Conservation (phyloP, 2,113 vertebrate genomes). For the Sminthopsis crassicaudata region DNA sequence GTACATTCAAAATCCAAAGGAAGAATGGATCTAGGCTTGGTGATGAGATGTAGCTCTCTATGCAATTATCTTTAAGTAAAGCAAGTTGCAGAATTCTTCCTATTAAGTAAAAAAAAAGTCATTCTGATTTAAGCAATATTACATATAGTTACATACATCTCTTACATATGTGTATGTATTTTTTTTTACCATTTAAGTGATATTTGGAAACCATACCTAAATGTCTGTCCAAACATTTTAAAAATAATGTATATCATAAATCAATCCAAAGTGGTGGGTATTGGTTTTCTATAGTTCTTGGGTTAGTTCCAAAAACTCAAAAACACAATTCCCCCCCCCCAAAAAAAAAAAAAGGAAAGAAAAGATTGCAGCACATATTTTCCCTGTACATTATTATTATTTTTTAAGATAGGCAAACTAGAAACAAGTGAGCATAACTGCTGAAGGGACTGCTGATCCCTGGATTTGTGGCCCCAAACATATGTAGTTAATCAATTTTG, state of each 20-base stretch:
- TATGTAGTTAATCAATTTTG: slow-evolving; percentile 32
- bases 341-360: slow-evolving; percentile 47
- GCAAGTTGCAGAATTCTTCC: slow-evolving; percentile 12
- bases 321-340: slow-evolving; percentile 20
- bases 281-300: slow-evolving; percentile 31
- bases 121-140: background rate
- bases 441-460: background rate
- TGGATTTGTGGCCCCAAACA: slow-evolving; percentile 42
- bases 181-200: slow-evolving; percentile 43
- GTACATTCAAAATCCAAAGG: slow-evolving; percentile 41
- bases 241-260: slow-evolving; percentile 41
- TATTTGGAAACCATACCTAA: background rate
- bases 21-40: slow-evolving; percentile 54
- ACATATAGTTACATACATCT: background rate
- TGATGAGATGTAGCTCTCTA: slow-evolving; percentile 2
- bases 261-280: slow-evolving; percentile 10
- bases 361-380: slow-evolving; percentile 42
- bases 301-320: slow-evolving; percentile 25
- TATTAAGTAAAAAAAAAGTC: background rate
- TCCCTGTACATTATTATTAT: slow-evolving; percentile 39
- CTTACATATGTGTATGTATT: slow-evolving; percentile 25
- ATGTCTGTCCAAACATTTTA: slow-evolving; percentile 22
- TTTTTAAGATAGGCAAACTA: background rate
- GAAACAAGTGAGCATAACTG: slow-evolving; percentile 47
- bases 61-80: slow-evolving; percentile 12